A percentile compares a stretch with the other conserved stretches of the same genome.
These are phyloP conservation scores for Cynocephalus volans DNA, from an alignment of 2,113 vertebrate genomes.

Conservation along the genomic window DNA sequence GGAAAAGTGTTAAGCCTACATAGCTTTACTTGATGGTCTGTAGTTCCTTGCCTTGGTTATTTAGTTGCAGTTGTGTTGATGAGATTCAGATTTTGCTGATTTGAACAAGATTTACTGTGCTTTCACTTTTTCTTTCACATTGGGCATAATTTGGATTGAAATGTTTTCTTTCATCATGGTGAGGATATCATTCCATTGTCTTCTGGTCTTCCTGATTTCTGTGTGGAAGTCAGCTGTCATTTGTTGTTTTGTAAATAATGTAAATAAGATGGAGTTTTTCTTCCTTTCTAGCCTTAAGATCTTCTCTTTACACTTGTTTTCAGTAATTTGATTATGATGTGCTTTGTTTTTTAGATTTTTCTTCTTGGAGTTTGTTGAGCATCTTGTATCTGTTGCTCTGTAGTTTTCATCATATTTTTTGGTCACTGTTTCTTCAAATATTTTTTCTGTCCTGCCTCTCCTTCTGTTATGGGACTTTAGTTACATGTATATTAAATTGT, in stretches of 20 bases:
- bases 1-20: not conserved
- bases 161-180: not conserved
- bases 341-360: not conserved
- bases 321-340: not conserved
- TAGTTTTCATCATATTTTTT: conserved; percentile 3
- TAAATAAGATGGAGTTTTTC: not conserved
- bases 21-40: not conserved
- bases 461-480: not conserved
- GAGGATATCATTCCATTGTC: not conserved
- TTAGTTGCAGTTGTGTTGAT: not conserved
- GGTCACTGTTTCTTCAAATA: conserved; percentile 5
- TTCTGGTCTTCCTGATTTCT: not conserved
- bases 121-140: not conserved
- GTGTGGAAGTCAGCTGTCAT: not conserved
- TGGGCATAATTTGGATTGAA: not conserved
- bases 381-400: not conserved
- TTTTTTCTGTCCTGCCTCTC: not conserved
- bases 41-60: not conserved
- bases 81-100: not conserved
- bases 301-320: not conserved
- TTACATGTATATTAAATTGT: not conserved
- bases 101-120: not conserved
- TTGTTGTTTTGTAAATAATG: not conserved
- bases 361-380: not conserved
- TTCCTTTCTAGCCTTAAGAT: not conserved